These are phyloP conservation scores for Dynastes hyllus DNA, from an alignment of 2,888 invertebrate species.

Conservation along the genomic window DNA sequence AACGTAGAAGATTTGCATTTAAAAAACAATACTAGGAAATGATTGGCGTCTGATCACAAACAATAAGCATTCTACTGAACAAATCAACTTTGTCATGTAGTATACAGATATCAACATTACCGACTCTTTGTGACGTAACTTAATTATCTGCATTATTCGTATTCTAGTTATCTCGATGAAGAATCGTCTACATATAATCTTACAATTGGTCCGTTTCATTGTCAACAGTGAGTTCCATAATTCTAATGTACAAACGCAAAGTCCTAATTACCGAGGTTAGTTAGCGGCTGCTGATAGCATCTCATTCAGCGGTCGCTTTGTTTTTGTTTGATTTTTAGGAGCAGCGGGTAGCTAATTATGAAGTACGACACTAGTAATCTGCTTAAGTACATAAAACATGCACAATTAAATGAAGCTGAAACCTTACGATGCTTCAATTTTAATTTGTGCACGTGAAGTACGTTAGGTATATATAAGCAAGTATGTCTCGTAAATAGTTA, in stretches of 20 bases:
- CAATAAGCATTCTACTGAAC: conserved; percentile 33
- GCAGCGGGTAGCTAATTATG: conserved; percentile 59
- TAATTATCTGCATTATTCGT: conserved; percentile 30
- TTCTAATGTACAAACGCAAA: conserved; percentile 53
- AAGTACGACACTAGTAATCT: conserved; percentile 48
- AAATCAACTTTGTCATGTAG: conserved; percentile 43
- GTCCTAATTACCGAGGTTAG: conserved; percentile 55
- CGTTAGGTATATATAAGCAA: too few species aligned
- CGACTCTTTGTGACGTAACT: conserved; percentile 36
- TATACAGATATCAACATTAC: conserved; percentile 43
- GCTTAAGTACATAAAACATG: conserved; percentile 39
- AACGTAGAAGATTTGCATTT: too few species aligned
- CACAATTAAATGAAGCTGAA: conserved; percentile 35
- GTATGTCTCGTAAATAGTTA: too few species aligned
- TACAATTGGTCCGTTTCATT: conserved; percentile 44
- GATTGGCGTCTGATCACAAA: conserved; percentile 8
- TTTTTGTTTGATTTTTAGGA: conserved; percentile 58
- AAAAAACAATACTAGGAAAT: neutral
- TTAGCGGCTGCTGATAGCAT: conserved; percentile 55
- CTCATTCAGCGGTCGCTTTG: conserved; percentile 51
- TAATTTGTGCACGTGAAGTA: neutral
- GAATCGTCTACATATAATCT: conserved; percentile 32
- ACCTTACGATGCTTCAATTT: neutral
- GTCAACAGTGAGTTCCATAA: conserved; percentile 49
- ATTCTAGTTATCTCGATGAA: conserved; percentile 29